Evolutionary conservation across 2,113 vertebrate genomes (phyloP), one percentile per base, ranked within the genome.

Genomic region (Tamias sibiricus): DNA sequence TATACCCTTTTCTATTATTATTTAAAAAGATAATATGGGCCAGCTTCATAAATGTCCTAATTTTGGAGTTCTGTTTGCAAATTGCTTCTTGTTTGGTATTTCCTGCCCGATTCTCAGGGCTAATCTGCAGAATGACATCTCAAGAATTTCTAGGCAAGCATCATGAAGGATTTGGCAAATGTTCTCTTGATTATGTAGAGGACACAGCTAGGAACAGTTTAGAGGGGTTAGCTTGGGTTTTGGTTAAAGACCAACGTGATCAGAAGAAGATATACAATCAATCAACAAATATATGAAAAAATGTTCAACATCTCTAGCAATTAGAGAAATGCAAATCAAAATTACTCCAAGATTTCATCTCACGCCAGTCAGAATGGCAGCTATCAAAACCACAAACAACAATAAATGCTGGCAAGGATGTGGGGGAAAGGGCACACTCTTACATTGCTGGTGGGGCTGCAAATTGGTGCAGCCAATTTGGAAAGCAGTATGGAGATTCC

Each of bases 231-330:
- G 62, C 32, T 40, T 80, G 74, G 49, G 24, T 75, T 94, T 74
- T 75, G 40, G 75, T 87, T 94, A 83, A 95, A 95, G 76, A 86
- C 22, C 79, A 82, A 81, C 79, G 47, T 74, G 59, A 20, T 85
- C n/a, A n/a, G n/a, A n/a, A n/a, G n/a, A n/a, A n/a, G n/a, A n/a
- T n/a, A n/a, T n/a, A n/a, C n/a, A n/a, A n/a, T n/a, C n/a, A n/a
- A n/a, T n/a, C n/a, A n/a, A n/a, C n/a, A n/a, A n/a, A n/a, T n/a
- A n/a, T n/a, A n/a, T n/a, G n/a, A n/a, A n/a, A n/a, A n/a, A n/a
- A n/a, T n/a, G n/a, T n/a, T n/a, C n/a, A n/a, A n/a, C n/a, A n/a
- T n/a, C n/a, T n/a, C n/a, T n/a, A n/a, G n/a, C n/a, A n/a, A n/a
- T n/a, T n/a, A n/a, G n/a, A n/a, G n/a, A n/a, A n/a, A n/a, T n/a